Conservation (phyloP, 2,113 vertebrate genomes). For the Numida meleagris region DNA sequence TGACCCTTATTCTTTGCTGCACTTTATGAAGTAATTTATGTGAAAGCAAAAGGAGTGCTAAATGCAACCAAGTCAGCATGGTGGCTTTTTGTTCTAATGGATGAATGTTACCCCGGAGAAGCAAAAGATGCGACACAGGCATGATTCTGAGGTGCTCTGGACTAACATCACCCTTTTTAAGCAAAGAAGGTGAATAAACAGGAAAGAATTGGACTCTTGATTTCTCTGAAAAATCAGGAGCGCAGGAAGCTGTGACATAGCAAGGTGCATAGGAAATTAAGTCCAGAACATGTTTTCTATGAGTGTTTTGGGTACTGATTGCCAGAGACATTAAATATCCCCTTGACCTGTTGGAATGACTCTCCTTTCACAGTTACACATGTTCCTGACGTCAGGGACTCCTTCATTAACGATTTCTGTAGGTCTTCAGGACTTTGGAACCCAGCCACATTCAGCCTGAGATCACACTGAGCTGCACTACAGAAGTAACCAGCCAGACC, state of each 20-base stretch:
- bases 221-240: not conserved
- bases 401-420: not conserved
- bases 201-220: not conserved
- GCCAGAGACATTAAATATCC: not conserved
- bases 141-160: accelerated
- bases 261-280: accelerated
- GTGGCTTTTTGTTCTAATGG: not conserved
- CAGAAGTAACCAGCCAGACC: not conserved
- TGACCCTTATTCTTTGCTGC: not conserved
- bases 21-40: not conserved
- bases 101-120: not conserved
- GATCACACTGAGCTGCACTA: not conserved
- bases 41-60: not conserved
- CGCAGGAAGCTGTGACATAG: not conserved
- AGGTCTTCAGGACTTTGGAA: not conserved
- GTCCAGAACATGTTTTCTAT: not conserved
- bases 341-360: not conserved
- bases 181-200: not conserved
- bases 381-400: not conserved
- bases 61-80: not conserved
- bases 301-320: not conserved
- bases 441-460: not conserved
- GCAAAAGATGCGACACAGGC: not conserved
- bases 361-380: not conserved
- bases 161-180: not conserved